Evolutionary conservation across 1,140 invertebrate genomes (phyloP), one percentile per base, ranked within the genome.

Genomic region (Acyrthosiphon pisum): DNA sequence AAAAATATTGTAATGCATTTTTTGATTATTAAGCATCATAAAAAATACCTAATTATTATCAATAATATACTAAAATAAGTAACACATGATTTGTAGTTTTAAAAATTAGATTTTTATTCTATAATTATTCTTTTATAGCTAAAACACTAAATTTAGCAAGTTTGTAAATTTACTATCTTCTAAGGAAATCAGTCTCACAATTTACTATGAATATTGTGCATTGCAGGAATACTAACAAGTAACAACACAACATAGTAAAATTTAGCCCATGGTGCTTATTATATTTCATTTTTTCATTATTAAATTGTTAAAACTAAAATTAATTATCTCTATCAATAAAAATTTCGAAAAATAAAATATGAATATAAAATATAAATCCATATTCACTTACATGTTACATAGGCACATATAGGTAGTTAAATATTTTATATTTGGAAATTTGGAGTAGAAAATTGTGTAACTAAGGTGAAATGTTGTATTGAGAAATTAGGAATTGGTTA

Each of bases 171-270:
- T n/a, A n/a, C 60, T 76, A 76, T 76, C 60, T 18, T 76, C 60
- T 76, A 76, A 76, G 60, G 60, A 93, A 93, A 93, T 93, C 91
- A 93, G 91, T 93, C 91, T 93, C 81, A 86, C 50, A n/a, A 41
- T 30, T 30, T 30, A 53, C 35, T 41, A 93, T 81, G n/a, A 83
- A 50, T 22, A 11, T 48, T 50, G 81, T 50, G n/a, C 35, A n/a
- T 44, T 56, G 26, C 56, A 6, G n/a, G 26, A 90, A 48, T 44
- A 84, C 76, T 26, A 35, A 83, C 41, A n/a, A n/a, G n/a, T n/a
- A 92, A 92, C 35, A 53, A 46, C 37, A 84, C 46, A 41, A 92
- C 76, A 83, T 92, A 83, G 90, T 46, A 83, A 92, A 41, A 83
- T 50, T 50, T 81, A 50, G 76, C 91, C n/a, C 46, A 48, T 68